Conservation (phyloP, 64 coral and sea anemone species). For the Cladopsammia gracilis region DNA sequence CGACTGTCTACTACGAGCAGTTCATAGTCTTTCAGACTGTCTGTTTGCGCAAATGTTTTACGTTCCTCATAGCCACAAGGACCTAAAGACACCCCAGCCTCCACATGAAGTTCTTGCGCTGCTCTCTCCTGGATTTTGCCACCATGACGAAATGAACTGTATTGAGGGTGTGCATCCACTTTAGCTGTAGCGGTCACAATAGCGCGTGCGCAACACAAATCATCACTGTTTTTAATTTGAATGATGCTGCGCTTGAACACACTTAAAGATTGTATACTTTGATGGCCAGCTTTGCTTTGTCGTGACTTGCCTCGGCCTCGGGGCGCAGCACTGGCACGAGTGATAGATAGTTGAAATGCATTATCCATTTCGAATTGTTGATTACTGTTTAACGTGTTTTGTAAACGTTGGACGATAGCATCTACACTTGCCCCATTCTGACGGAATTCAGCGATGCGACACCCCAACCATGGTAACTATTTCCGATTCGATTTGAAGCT, state of each 20-base stretch:
- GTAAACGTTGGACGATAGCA: background rate
- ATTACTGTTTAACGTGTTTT: background rate
- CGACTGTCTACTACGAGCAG: background rate
- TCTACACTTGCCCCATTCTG: too few species aligned
- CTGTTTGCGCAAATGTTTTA: background rate
- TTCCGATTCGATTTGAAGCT: too few species aligned
- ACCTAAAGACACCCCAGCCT: background rate
- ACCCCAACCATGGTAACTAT: too few species aligned
- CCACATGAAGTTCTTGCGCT: background rate
- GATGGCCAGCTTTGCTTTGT: too few species aligned
- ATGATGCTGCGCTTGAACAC: too few species aligned
- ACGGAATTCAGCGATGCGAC: too few species aligned
- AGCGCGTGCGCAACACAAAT: conserved; percentile 41
- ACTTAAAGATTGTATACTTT: too few species aligned
- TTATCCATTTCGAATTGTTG: conserved; percentile 2
- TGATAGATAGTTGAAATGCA: background rate
- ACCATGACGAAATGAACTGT: background rate
- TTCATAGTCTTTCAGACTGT: background rate
- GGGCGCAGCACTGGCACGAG: background rate
- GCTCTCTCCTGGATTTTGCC: background rate
- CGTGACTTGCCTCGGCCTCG: background rate
- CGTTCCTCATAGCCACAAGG: conserved; percentile 2
- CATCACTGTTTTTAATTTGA: conserved; percentile 19
- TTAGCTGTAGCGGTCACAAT: conserved; percentile 30
- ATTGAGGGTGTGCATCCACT: background rate